These are phyloP conservation scores for Drosophila tani DNA, from an alignment of 1,140 invertebrate species.

Conservation along the genomic window DNA sequence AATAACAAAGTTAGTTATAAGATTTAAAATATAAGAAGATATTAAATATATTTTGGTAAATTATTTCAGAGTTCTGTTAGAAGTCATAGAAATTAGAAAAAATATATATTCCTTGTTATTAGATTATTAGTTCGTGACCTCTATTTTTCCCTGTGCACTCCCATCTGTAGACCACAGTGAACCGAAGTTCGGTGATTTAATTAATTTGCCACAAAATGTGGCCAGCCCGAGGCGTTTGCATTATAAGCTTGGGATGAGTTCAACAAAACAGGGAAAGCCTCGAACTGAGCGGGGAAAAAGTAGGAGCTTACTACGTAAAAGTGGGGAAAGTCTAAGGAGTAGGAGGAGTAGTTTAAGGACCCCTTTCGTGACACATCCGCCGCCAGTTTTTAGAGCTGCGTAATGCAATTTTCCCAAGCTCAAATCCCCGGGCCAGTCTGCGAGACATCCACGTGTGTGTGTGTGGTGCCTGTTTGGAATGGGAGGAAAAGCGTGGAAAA, in stretches of 20 bases:
- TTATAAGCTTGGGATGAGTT: conserved; percentile 56
- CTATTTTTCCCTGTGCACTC: conserved; percentile 6
- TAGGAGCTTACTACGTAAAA: not conserved
- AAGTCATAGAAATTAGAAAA: no score
- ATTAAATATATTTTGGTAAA: not conserved
- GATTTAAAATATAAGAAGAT: no score
- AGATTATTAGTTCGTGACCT: no score
- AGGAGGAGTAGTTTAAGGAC: not conserved
- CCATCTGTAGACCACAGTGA: conserved; percentile 5
- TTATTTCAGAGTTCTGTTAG: no score
- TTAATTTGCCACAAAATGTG: conserved; percentile 80
- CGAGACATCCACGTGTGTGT: conserved; percentile 39
- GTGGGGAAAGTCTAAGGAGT: not conserved
- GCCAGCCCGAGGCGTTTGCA: conserved; percentile 48
- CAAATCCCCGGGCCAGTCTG: conserved; percentile 36
- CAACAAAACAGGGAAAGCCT: conserved; percentile 8
- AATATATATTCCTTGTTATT: no score
- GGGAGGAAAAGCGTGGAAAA: conserved; percentile 19
- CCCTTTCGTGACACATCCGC: conserved; percentile 54
- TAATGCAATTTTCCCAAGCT: conserved; percentile 60
- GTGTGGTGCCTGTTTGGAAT: not conserved
- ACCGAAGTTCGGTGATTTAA: conserved; percentile 60
- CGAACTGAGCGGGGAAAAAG: not conserved
- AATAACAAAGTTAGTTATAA: no score
- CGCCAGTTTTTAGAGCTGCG: conserved; percentile 36